These are phyloP conservation scores for Melanotaenia duboulayi DNA, from an alignment of 2,113 vertebrate genomes.

Conservation along the genomic window DNA sequence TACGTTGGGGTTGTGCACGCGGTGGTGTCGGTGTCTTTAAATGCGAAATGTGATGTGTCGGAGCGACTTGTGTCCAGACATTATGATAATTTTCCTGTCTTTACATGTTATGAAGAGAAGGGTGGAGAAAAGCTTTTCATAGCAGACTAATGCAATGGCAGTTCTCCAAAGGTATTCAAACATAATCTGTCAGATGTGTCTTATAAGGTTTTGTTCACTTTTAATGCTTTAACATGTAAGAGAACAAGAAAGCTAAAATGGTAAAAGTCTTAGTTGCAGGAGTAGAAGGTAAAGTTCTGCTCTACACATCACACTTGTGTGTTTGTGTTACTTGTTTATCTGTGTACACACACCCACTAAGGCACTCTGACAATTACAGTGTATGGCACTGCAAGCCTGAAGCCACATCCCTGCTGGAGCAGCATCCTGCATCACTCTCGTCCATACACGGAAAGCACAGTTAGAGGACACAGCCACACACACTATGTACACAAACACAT, in stretches of 20 bases:
- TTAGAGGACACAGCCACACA: slow-evolving; percentile 61
- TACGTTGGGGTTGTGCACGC: no score
- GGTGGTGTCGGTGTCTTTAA: no score
- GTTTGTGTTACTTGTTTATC: slow-evolving; percentile 40
- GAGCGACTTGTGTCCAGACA: no score
- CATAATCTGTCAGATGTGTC: slow-evolving; percentile 16
- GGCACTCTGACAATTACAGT: slow-evolving; percentile 75
- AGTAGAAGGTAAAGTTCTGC: slow-evolving; percentile 5
- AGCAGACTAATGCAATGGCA: slow-evolving; percentile 5
- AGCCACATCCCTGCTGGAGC: slow-evolving; percentile 67
- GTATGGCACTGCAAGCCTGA: slow-evolving; percentile 76
- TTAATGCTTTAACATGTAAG: slow-evolving; percentile 11
- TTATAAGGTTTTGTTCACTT: slow-evolving; percentile 14
- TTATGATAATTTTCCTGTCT: no score
- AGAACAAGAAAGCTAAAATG: slow-evolving; percentile 5
- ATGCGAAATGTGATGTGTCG: no score
- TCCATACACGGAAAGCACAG: slow-evolving; percentile 54
- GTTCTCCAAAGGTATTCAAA: slow-evolving; percentile 15
- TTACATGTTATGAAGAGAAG: neutral
- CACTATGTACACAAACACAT: slow-evolving; percentile 30
- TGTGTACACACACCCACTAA: slow-evolving; percentile 35
- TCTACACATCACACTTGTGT: slow-evolving; percentile 15
- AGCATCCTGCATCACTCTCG: slow-evolving; percentile 66
- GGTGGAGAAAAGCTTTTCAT: neutral
- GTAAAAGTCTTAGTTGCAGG: slow-evolving; percentile 19